These are phyloP conservation scores for Phodopus roborovskii DNA, from an alignment of 2,113 vertebrate genomes.

Conservation along the genomic window DNA sequence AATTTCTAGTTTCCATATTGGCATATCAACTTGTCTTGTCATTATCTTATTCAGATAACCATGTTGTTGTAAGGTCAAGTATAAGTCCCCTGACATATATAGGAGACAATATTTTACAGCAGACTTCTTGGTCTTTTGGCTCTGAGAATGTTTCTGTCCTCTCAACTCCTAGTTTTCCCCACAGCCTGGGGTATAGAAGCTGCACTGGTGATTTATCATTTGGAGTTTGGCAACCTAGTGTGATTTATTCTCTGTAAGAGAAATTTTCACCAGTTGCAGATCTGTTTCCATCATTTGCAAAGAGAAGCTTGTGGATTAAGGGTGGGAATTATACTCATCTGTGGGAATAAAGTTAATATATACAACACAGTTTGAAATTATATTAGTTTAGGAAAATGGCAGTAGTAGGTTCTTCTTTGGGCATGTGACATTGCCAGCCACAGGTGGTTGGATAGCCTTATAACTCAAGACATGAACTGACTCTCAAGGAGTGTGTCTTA, in stretches of 20 bases:
- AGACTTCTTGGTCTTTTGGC: neutral
- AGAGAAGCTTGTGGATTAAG: neutral
- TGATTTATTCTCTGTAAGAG: neutral
- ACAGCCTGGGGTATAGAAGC: neutral
- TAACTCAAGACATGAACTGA: neutral
- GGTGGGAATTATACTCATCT: neutral
- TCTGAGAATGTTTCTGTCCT: neutral
- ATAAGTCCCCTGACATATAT: neutral
- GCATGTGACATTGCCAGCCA: neutral
- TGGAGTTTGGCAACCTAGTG: neutral
- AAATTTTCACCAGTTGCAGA: neutral
- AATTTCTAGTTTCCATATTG: neutral
- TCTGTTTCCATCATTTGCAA: neutral
- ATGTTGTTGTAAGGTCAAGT: neutral
- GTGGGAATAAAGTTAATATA: neutral
- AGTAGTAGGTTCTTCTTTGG: neutral
- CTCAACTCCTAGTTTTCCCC: neutral
- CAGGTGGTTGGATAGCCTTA: neutral
- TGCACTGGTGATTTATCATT: rapidly evolving
- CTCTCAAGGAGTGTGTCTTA: neutral
- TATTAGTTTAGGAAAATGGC: neutral
- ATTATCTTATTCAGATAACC: neutral
- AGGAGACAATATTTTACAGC: neutral
- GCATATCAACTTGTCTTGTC: neutral
- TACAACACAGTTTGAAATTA: neutral